Conservation (phyloP, 30 jellyfish, hydroid and myxozoan species). For the Hydractinia symbiolongicarpus region DNA sequence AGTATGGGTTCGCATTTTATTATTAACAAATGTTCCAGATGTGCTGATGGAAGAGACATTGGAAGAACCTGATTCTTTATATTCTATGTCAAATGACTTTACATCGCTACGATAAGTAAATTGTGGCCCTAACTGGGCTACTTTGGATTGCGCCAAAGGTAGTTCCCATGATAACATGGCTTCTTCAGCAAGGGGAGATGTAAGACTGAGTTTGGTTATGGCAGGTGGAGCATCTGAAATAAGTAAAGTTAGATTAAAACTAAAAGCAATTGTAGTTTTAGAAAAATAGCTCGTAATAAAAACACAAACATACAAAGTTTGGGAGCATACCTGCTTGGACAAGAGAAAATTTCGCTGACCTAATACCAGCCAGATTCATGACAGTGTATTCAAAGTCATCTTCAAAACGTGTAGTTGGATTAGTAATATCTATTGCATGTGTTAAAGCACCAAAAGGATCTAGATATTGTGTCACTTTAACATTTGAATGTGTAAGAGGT, state of each 20-base stretch:
- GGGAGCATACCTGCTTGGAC: slow-evolving; percentile 23
- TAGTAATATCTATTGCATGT: slow-evolving; percentile 25
- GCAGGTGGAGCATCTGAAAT: slow-evolving; percentile 22
- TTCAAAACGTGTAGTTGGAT: background rate
- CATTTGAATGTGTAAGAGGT: slow-evolving; percentile 1
- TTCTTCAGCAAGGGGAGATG: background rate
- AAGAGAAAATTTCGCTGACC: background rate
- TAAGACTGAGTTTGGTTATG: slow-evolving; percentile 2
- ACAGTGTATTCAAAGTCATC: slow-evolving; percentile 13
- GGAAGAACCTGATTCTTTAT: background rate
- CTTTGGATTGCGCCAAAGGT: slow-evolving; percentile 8
- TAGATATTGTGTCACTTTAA: slow-evolving; percentile 2
- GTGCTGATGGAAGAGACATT: background rate
- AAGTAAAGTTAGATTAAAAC: background rate
- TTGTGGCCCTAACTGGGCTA: background rate
- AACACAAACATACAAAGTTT: no score
- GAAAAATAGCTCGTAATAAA: no score
- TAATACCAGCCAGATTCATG: slow-evolving; percentile 10
- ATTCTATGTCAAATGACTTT: slow-evolving; percentile 18
- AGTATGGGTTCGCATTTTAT: background rate
- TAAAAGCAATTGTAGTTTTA: background rate
- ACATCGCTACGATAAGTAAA: slow-evolving; percentile 25
- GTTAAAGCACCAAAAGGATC: slow-evolving; percentile 21
- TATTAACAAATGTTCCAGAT: slow-evolving; percentile 7
- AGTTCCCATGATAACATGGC: slow-evolving; percentile 7